phyloP scores from a whole-genome alignment of 2,113 vertebrate genomes.

The Muscicapa adusta region DNA sequence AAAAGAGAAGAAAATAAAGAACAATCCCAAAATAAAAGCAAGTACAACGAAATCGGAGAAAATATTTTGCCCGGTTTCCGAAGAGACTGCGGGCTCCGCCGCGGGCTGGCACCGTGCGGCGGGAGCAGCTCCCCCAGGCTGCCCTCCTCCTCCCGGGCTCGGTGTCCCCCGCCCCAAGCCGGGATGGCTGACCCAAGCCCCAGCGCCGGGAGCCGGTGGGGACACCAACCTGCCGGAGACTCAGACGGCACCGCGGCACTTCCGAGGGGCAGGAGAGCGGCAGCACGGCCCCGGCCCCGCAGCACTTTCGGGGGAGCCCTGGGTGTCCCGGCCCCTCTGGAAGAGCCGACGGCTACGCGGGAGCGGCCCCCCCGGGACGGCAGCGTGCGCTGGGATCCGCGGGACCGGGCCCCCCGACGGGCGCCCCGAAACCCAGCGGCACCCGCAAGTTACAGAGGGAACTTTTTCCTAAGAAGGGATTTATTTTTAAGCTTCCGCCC shows the following conservation, averaged over 20 bases:
- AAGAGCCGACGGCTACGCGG: not conserved
- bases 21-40: not conserved
- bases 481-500: not conserved
- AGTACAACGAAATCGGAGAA: not conserved
- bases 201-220: not conserved
- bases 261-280: not conserved
- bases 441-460: not conserved
- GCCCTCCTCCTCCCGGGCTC: not conserved
- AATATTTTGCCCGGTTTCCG: not conserved
- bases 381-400: not conserved
- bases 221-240: not conserved
- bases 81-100: not conserved
- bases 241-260: not conserved
- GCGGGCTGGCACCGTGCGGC: not conserved
- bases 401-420: not conserved
- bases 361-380: not conserved
- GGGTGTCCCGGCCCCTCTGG: not conserved
- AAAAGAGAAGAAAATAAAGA: not conserved
- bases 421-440: not conserved
- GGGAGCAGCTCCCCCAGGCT: not conserved
- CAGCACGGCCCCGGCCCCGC: not conserved
- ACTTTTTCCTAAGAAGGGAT: not conserved
- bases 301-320: not conserved
- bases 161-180: not conserved
- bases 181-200: not conserved